Percentiles rank a stretch among this genome's conserved stretches.
Conservation (phyloP, 2,113 vertebrate species). For the Brienomyrus longianalis region DNA sequence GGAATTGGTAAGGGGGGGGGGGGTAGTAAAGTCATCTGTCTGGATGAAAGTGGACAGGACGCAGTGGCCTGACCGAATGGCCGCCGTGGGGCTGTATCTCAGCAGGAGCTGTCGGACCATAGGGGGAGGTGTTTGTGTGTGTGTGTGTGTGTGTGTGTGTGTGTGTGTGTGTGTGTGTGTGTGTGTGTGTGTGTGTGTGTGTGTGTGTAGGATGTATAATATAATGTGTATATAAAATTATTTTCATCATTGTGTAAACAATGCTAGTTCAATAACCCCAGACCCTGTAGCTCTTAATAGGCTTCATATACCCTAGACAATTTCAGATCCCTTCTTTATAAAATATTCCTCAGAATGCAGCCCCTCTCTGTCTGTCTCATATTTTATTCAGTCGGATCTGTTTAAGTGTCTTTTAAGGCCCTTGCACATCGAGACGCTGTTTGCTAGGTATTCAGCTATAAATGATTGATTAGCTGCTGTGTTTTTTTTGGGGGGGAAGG, state of each 20-base stretch:
- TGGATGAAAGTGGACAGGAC: not conserved
- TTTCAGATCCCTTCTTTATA: conserved; percentile 30
- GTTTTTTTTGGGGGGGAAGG: not conserved
- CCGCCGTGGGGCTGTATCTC: not conserved
- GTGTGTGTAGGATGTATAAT: no score
- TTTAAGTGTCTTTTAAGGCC: conserved; percentile 41
- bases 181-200: no score
- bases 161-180: no score
- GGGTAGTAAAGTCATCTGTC: not conserved
- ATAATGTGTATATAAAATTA: not conserved
- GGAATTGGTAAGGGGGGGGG: not conserved
- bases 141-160: no score
- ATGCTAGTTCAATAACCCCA: conserved; percentile 31
- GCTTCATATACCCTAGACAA: conserved; percentile 35
- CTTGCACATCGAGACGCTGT: conserved; percentile 36
- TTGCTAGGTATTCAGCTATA: conserved; percentile 35
- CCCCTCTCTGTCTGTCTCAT: conserved; percentile 38
- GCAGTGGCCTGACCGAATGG: not conserved
- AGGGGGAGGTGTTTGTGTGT: not conserved
- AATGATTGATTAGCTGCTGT: conserved; percentile 39
- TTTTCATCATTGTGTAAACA: conserved; percentile 27
- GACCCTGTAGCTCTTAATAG: conserved; percentile 31
- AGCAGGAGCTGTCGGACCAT: no score
- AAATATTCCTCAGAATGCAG: conserved; percentile 41
- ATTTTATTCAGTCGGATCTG: conserved; percentile 42